phyloP scores from a whole-genome alignment of 2,797 vertebrate genomes.

The Acridotheres tristis region DNA sequence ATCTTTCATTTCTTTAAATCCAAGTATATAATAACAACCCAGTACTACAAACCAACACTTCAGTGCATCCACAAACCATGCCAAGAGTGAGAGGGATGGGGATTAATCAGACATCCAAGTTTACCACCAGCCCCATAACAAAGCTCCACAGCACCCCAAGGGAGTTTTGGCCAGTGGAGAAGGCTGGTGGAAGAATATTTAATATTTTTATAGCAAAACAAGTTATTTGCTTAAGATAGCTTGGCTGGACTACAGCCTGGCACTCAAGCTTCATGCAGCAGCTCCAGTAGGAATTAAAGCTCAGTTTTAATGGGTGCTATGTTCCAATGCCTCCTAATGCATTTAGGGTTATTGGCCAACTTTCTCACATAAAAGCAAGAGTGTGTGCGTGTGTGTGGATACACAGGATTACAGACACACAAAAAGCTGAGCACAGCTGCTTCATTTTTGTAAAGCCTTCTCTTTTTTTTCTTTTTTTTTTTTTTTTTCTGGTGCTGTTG shows the following conservation, averaged over 20 bases:
- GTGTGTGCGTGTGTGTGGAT: constrained; percentile 46
- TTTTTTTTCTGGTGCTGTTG: not conserved
- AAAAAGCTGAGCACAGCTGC: constrained; percentile 77
- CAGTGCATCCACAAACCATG: not conserved
- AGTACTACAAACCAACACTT: not conserved
- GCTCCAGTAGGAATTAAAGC: constrained; percentile 78
- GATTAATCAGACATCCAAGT: constrained; percentile 35
- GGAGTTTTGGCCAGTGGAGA: constrained; percentile 42
- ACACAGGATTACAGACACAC: constrained; percentile 63
- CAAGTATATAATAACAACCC: not conserved
- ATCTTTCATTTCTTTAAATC: not conserved
- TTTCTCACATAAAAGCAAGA: constrained; percentile 75
- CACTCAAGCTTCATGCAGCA: constrained; percentile 60
- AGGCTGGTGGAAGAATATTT: constrained; percentile 70
- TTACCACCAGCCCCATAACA: constrained; percentile 45
- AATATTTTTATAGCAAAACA: constrained; percentile 78
- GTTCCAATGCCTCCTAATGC: constrained; percentile 78
- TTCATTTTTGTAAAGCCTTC: constrained; percentile 73
- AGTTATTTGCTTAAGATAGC: constrained; percentile 79
- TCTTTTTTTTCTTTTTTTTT: not conserved
- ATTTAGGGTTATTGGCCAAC: constrained; percentile 75
- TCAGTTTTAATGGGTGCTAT: constrained; percentile 76
- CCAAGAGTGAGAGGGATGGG: not conserved
- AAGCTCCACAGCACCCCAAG: constrained; percentile 24
- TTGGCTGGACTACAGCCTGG: constrained; percentile 76